These are phyloP conservation scores for Chrysopa pallens DNA, from an alignment of 1,140 invertebrate species.

Conservation along the genomic window DNA sequence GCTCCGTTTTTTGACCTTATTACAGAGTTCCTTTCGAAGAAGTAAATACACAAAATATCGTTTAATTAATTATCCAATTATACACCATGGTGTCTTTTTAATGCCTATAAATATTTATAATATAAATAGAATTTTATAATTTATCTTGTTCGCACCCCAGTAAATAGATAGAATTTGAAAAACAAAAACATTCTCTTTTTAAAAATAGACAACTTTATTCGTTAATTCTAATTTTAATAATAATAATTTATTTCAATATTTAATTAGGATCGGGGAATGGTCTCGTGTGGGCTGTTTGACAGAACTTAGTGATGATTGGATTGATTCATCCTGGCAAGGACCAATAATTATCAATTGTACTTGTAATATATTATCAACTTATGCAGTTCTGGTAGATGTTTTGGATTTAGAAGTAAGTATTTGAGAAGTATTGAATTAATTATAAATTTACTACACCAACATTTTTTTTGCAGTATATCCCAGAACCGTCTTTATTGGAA, in stretches of 20 bases:
- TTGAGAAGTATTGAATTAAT: neutral
- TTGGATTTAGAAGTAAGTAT: constrained; percentile 62
- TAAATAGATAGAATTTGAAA: no score
- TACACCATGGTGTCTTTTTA: no score
- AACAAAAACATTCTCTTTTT: no score
- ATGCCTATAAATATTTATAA: no score
- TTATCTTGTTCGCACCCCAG: no score
- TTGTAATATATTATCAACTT: constrained; percentile 82
- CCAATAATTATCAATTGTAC: constrained; percentile 76
- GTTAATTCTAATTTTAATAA: no score
- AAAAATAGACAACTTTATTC: no score
- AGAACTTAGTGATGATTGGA: constrained; percentile 43
- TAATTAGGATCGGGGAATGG: constrained; percentile 56
- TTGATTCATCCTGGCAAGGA: constrained; percentile 23
- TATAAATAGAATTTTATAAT: no score
- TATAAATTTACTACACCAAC: neutral
- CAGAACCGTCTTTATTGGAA: constrained; percentile 66
- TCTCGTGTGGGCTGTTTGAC: constrained; percentile 76
- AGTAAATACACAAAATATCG: no score
- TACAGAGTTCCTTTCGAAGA: no score
- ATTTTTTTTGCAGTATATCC: constrained; percentile 40
- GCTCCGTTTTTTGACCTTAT: no score
- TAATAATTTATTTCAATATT: constrained; percentile 4
- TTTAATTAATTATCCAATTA: no score
- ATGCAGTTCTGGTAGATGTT: constrained; percentile 79